Conservation (phyloP, 1,140 invertebrate genomes). For the Hyles euphorbiae region DNA sequence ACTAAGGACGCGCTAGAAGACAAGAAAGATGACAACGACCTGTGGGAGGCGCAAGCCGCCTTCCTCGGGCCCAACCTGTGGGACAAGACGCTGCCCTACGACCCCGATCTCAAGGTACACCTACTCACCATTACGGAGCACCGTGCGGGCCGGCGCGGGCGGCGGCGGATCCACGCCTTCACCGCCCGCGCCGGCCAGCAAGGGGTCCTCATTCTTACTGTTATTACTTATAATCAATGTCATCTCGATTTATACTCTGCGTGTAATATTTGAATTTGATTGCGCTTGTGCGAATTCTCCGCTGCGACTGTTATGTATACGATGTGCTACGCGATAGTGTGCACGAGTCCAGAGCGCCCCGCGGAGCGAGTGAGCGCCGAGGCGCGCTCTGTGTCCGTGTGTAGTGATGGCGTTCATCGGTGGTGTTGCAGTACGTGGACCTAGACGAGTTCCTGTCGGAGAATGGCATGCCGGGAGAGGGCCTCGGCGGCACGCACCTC, state of each 20-base stretch:
- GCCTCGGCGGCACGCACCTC: slow-evolving; percentile 78
- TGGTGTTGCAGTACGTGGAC: slow-evolving; percentile 90
- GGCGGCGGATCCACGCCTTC: too few relatives aligned
- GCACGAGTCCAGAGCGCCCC: slow-evolving; percentile 4
- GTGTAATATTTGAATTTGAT: too few relatives aligned
- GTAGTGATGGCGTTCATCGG: slow-evolving; percentile 12
- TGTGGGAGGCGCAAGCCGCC: slow-evolving; percentile 94
- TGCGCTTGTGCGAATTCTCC: slow-evolving; percentile 1
- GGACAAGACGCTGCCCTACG: slow-evolving; percentile 93
- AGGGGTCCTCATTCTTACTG: too few relatives aligned
- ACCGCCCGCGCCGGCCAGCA: too few relatives aligned
- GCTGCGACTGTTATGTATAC: slow-evolving; percentile 13
- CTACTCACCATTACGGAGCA: slow-evolving; percentile 46
- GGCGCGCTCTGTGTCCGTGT: slow-evolving; percentile 6
- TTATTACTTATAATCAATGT: too few relatives aligned
- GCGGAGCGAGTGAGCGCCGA: slow-evolving; percentile 5
- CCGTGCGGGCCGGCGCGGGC: too few relatives aligned
- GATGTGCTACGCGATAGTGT: neutral
- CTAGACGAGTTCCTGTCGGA: slow-evolving; percentile 96
- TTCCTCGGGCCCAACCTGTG: slow-evolving; percentile 95
- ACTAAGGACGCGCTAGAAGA: slow-evolving; percentile 81
- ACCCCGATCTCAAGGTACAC: slow-evolving; percentile 95
- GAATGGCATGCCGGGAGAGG: slow-evolving; percentile 91
- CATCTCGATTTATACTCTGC: too few relatives aligned
- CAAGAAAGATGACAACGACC: slow-evolving; percentile 89